Percentiles rank a stretch among this genome's conserved stretches.
These are phyloP conservation scores for Charadrius vociferus DNA, from an alignment of 2,113 vertebrate genomes.

Conservation along the genomic window DNA sequence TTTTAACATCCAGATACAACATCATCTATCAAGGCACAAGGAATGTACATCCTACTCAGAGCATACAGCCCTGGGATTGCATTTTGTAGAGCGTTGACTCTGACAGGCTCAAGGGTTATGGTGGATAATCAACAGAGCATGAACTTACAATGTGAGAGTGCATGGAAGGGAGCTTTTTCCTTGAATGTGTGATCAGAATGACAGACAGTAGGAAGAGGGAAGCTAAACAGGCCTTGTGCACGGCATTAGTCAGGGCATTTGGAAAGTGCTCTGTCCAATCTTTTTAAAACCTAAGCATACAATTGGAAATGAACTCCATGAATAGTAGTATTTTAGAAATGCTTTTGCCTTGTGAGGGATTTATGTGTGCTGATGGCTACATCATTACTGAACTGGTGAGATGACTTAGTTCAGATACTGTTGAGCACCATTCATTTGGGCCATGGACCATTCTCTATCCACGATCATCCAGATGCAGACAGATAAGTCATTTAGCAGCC, in stretches of 20 bases:
- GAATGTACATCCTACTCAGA: background rate
- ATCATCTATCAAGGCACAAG: background rate
- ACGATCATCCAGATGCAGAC: background rate
- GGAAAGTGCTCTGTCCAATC: background rate
- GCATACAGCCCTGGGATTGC: background rate
- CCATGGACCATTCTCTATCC: accelerated
- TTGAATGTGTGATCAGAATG: background rate
- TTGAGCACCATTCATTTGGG: background rate
- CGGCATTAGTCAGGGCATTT: background rate
- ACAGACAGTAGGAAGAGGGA: background rate
- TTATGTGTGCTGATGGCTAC: background rate
- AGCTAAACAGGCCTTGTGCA: background rate
- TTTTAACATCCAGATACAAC: background rate
- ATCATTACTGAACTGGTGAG: background rate
- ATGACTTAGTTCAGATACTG: background rate
- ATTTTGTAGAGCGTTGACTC: background rate
- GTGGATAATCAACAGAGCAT: background rate
- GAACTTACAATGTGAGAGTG: background rate
- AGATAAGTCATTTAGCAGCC: background rate
- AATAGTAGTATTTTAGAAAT: background rate
- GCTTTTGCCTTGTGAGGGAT: background rate
- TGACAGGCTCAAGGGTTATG: background rate
- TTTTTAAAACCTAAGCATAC: background rate
- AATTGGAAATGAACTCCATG: background rate
- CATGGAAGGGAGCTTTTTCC: background rate